Evolutionary conservation across 1,140 invertebrate genomes (phyloP).

Genomic region (Odontomachus brunneus): DNA sequence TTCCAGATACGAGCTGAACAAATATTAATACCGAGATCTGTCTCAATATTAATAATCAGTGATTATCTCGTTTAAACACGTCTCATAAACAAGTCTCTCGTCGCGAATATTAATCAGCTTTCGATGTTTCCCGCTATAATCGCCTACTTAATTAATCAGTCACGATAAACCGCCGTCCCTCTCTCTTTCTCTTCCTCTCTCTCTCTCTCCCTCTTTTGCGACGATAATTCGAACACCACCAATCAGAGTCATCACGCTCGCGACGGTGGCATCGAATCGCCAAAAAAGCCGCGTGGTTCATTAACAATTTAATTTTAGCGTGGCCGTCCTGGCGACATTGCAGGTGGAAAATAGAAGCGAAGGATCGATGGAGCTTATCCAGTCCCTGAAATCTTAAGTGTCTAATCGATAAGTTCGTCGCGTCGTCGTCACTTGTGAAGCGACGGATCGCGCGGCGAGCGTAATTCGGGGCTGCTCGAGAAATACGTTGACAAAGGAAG

Average conservation of each 20-base stretch:
- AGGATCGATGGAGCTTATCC: slow-evolving; percentile 47
- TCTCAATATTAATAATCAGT: slow-evolving; percentile 14
- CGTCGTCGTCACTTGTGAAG: not conserved
- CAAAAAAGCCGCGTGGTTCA: slow-evolving; percentile 8
- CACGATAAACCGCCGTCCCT: not conserved
- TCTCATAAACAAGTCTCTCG: not conserved
- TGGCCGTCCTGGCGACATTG: not conserved
- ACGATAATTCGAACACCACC: not conserved
- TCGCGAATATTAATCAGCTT: not conserved
- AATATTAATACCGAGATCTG: not conserved
- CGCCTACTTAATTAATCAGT: slow-evolving; percentile 32
- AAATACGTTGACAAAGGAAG: not conserved
- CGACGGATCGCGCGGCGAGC: not conserved
- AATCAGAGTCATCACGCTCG: not conserved
- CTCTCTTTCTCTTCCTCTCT: no score
- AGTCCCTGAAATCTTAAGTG: slow-evolving; percentile 49
- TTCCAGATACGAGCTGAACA: not conserved
- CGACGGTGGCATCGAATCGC: not conserved
- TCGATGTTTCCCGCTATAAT: slow-evolving; percentile 1
- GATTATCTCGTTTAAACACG: not conserved
- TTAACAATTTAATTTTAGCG: slow-evolving; percentile 52
- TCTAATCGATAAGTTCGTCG: slow-evolving; percentile 49
- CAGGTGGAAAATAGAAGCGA: slow-evolving; percentile 41
- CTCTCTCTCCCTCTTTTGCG: no score
- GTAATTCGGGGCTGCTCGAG: not conserved